Percentiles rank a stretch among this genome's conserved stretches.
phyloP scores from a whole-genome alignment of 2,113 vertebrate genomes.

The Nematolebias whitei region DNA sequence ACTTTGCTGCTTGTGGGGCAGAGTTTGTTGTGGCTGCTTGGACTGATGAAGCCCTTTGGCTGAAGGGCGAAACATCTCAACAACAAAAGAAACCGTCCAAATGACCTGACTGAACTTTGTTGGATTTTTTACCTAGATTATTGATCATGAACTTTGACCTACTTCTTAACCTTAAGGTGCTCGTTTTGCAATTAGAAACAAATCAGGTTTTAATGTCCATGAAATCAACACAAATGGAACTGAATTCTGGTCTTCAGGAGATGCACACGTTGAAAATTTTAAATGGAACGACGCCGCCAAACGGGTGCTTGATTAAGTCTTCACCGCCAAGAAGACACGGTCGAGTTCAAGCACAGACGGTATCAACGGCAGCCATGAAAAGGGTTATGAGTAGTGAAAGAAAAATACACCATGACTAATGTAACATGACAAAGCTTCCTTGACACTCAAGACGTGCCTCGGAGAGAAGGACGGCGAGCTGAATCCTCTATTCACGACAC shows the following conservation, averaged over 20 bases:
- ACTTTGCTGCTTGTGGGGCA: too few species aligned
- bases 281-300: neutral
- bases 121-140: too few species aligned
- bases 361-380: neutral
- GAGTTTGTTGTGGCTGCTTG: too few species aligned
- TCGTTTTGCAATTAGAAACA: neutral
- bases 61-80: too few species aligned
- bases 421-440: constrained; percentile 2
- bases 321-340: too few species aligned
- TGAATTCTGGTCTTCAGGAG: neutral
- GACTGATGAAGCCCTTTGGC: too few species aligned
- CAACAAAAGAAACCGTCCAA: too few species aligned
- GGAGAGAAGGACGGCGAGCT: constrained; percentile 7
- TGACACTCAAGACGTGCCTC: neutral
- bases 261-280: neutral
- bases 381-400: neutral
- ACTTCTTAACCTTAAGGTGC: too few species aligned
- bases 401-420: neutral
- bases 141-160: too few species aligned
- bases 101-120: too few species aligned
- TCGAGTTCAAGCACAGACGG: neutral
- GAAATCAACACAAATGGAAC: neutral
- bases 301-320: constrained; percentile 17
- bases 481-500: constrained; percentile 9
- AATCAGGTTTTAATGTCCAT: neutral